A percentile compares a stretch with the other conserved stretches of the same genome.
Conservation (phyloP, 2,113 vertebrate species). For the Rynchops niger region DNA sequence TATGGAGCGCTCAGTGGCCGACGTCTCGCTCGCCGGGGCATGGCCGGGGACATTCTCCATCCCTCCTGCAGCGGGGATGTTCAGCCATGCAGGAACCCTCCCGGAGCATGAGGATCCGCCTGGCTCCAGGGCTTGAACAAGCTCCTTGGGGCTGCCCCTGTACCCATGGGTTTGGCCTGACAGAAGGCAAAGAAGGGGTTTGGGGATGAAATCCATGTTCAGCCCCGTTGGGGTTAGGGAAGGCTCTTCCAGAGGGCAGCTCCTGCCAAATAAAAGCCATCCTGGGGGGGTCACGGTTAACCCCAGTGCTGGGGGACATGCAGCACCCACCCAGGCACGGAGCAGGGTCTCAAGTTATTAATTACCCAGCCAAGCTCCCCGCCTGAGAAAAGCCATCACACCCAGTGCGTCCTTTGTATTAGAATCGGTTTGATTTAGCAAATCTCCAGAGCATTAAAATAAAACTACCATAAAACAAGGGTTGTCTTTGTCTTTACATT, state of each 20-base stretch:
- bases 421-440: conserved; percentile 62
- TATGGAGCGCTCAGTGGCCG: background rate
- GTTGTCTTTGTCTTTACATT: conserved; percentile 1
- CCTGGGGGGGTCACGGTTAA: background rate
- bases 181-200: background rate
- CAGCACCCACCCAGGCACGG: background rate
- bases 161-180: rapidly evolving
- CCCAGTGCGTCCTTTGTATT: background rate
- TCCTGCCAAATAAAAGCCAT: background rate
- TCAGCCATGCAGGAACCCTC: background rate
- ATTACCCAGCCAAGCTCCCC: background rate
- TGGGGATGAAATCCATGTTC: background rate
- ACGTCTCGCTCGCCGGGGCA: rapidly evolving
- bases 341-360: background rate
- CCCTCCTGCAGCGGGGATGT: background rate
- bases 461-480: conserved; percentile 43
- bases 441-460: conserved; percentile 74
- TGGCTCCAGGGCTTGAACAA: background rate
- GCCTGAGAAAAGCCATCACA: background rate
- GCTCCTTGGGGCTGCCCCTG: background rate
- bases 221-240: background rate
- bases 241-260: background rate
- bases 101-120: rapidly evolving
- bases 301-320: rapidly evolving
- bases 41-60: background rate